Percentiles rank a stretch among this genome's conserved stretches.
Evolutionary conservation across 1,140 invertebrate species (phyloP).

Genomic region (Drosophila santomea): DNA sequence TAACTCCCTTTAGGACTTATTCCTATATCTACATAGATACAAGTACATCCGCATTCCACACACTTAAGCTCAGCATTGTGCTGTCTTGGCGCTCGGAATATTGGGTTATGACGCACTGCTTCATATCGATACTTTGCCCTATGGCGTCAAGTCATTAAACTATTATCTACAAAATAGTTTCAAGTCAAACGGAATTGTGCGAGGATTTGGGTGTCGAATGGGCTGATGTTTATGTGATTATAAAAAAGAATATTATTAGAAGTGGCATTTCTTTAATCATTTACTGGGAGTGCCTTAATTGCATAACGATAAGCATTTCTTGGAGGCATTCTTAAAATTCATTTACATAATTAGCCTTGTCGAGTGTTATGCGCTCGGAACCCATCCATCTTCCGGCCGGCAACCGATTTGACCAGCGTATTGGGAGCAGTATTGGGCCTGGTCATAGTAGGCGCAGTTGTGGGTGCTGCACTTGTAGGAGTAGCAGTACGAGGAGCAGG

Average conservation of each 20-base stretch:
- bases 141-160: constrained; percentile 9
- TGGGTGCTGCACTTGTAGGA: constrained; percentile 52
- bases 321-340: not conserved
- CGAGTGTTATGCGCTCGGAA: not conserved
- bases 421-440: constrained; percentile 54
- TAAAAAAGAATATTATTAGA: not conserved
- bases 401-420: constrained; percentile 40
- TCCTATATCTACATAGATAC: too few species aligned
- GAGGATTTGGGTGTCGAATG: not conserved
- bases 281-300: too few species aligned
- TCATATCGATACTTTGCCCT: constrained; percentile 16
- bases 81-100: not conserved
- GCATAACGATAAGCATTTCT: too few species aligned
- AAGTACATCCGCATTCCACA: too few species aligned
- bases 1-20: too few species aligned
- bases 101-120: not conserved
- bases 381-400: constrained; percentile 55
- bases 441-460: constrained; percentile 62
- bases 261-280: not conserved
- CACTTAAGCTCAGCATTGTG: too few species aligned
- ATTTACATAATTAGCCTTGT: too few species aligned
- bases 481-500: constrained; percentile 70
- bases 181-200: too few species aligned
- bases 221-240: not conserved
- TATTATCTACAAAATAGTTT: not conserved